Evolutionary conservation across 2,888 invertebrate species (phyloP).

Genomic region (Lucinisca nassula): DNA sequence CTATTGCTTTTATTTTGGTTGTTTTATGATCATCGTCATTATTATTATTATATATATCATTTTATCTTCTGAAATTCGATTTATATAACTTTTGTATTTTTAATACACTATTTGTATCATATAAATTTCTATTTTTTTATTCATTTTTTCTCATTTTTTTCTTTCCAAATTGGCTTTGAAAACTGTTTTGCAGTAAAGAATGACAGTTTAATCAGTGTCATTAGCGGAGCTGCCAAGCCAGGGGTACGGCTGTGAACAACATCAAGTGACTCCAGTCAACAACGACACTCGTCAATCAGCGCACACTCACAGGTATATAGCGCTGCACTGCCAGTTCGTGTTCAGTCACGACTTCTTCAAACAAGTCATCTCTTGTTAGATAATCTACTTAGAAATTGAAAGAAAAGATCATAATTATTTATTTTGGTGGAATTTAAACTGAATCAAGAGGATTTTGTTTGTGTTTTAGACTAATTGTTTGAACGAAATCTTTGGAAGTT

Average conservation of each 20-base stretch:
- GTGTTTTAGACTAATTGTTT: no score
- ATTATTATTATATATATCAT: no score
- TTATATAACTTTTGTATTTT: no score
- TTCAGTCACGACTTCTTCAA: neutral
- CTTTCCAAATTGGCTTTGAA: neutral
- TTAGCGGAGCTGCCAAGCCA: conserved; percentile 53
- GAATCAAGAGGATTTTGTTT: no score
- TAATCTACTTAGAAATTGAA: neutral
- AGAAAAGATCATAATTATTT: no score
- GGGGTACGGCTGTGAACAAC: conserved; percentile 52
- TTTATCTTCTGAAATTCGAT: no score
- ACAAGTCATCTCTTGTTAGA: neutral
- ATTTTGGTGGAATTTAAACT: no score
- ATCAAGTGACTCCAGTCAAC: conserved; percentile 19
- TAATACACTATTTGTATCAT: neutral
- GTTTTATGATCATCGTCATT: no score
- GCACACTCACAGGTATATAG: no score
- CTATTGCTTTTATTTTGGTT: no score
- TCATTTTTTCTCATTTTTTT: neutral
- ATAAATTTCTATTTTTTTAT: neutral
- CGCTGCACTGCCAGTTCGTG: neutral
- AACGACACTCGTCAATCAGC: neutral
- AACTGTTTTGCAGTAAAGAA: neutral
- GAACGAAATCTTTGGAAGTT: no score
- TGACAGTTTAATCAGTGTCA: conserved; percentile 13